Conservation (phyloP, 2,888 invertebrate genomes). For the Pherbina coryleti region DNA sequence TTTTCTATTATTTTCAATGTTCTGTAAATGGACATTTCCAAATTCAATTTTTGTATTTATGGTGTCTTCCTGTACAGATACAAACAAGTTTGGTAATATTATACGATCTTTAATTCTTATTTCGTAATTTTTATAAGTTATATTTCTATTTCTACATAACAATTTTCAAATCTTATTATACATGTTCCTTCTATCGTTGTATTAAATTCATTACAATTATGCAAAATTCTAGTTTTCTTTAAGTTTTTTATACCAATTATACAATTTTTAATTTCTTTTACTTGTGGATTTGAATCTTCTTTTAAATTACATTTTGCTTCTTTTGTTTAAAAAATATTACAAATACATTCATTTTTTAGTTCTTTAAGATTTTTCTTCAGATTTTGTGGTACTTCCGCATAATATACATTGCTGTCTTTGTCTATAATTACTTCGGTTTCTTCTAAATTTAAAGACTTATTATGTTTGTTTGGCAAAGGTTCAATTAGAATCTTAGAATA, state of each 20-base stretch:
- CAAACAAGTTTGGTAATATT: no score
- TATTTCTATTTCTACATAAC: constrained; percentile 36
- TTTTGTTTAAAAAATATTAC: constrained; percentile 36
- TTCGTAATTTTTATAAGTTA: constrained; percentile 30
- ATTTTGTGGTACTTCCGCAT: constrained; percentile 26
- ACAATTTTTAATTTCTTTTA: constrained; percentile 35
- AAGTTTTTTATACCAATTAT: constrained; percentile 39
- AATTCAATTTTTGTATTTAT: no score
- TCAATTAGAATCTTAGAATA: constrained; percentile 38
- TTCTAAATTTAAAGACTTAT: constrained; percentile 34
- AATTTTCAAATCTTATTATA: constrained; percentile 43
- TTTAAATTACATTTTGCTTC: constrained; percentile 37
- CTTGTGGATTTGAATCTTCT: constrained; percentile 1
- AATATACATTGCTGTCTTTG: constrained; percentile 32
- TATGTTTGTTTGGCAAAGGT: constrained; percentile 35
- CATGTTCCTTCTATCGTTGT: constrained; percentile 34
- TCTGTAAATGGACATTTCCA: no score
- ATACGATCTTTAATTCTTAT: no score
- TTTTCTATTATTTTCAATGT: no score
- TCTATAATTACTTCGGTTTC: constrained; percentile 36
- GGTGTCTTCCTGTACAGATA: no score
- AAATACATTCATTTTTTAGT: constrained; percentile 31
- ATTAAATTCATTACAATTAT: constrained; percentile 35
- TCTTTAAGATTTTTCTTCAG: constrained; percentile 32
- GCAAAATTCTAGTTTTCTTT: constrained; percentile 69